These are phyloP conservation scores for Oncorhynchus gorbuscha DNA, from an alignment of 2,113 vertebrate species.

Conservation along the genomic window DNA sequence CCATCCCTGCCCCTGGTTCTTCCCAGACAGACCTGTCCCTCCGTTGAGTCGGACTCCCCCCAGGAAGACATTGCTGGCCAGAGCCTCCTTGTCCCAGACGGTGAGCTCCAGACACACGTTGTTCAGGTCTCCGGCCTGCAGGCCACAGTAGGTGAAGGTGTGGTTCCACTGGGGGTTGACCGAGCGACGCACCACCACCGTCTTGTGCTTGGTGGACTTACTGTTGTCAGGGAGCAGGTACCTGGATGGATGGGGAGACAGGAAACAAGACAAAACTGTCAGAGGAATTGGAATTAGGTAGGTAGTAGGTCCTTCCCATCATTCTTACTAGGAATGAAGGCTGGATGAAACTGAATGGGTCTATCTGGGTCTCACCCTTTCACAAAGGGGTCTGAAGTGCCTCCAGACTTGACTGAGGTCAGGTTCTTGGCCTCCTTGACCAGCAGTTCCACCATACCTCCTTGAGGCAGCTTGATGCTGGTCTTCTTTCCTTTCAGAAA, in stretches of 20 bases:
- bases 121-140: slow-evolving; percentile 83
- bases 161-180: slow-evolving; percentile 97
- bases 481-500: slow-evolving; percentile 85
- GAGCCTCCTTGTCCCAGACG: slow-evolving; percentile 94
- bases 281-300: background rate
- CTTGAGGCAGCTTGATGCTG: slow-evolving; percentile 76
- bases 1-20: background rate
- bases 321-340: background rate
- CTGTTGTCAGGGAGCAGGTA: slow-evolving; percentile 93
- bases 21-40: slow-evolving; percentile 80
- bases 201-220: slow-evolving; percentile 97
- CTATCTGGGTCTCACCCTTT: slow-evolving; percentile 82
- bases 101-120: slow-evolving; percentile 93
- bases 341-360: background rate
- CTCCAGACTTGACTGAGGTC: slow-evolving; percentile 91
- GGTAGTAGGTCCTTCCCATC: too few relatives aligned
- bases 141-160: slow-evolving; percentile 88
- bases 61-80: slow-evolving; percentile 93
- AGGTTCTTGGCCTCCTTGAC: slow-evolving; percentile 97
- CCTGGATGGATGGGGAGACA: slow-evolving; percentile 56
- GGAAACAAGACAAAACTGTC: background rate
- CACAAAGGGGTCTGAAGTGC: slow-evolving; percentile 93
- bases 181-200: slow-evolving; percentile 83
- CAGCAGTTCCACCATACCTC: slow-evolving; percentile 91
- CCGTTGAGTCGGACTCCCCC: slow-evolving; percentile 89